A percentile compares a stretch with the other conserved stretches of the same genome.
Conservation (phyloP, 2,888 invertebrate genomes). For the Xestia ashworthii region DNA sequence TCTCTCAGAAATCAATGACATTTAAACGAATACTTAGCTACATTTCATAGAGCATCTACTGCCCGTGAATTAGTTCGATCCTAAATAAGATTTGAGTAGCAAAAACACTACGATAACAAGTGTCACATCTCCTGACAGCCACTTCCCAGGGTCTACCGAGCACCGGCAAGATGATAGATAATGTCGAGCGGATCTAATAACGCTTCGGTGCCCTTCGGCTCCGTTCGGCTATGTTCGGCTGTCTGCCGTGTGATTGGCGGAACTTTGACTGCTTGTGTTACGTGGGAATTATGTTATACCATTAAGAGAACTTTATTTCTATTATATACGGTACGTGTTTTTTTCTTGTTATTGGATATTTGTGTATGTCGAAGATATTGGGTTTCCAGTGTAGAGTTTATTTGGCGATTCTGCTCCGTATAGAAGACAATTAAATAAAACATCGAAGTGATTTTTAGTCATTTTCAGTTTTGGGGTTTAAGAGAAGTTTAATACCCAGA, state of each 20-base stretch:
- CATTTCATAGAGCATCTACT: neutral
- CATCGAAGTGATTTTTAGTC: neutral
- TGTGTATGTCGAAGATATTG: conserved; percentile 13
- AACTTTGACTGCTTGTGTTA: conserved; percentile 62
- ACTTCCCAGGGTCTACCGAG: conserved; percentile 54
- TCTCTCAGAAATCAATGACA: neutral
- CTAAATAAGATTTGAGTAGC: conserved; percentile 12
- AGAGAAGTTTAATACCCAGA: neutral
- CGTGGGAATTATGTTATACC: conserved; percentile 57
- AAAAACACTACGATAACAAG: conserved; percentile 30
- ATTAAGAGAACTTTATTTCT: conserved; percentile 24
- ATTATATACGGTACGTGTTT: neutral
- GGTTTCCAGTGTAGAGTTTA: conserved; percentile 6
- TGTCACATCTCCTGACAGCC: conserved; percentile 28
- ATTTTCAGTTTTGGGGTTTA: neutral
- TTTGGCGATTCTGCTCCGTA: neutral
- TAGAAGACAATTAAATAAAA: neutral
- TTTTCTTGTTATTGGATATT: conserved; percentile 38
- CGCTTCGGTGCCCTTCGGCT: conserved; percentile 48
- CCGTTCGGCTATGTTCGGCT: conserved; percentile 43
- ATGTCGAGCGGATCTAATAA: conserved; percentile 53
- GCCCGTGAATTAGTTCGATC: neutral
- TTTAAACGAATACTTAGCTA: neutral
- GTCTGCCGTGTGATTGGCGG: conserved; percentile 56
- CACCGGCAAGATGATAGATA: conserved; percentile 65